Percentiles rank a stretch among this genome's conserved stretches.
Conservation (phyloP, 2,113 vertebrate genomes). For the Sphyrna mokarran region DNA sequence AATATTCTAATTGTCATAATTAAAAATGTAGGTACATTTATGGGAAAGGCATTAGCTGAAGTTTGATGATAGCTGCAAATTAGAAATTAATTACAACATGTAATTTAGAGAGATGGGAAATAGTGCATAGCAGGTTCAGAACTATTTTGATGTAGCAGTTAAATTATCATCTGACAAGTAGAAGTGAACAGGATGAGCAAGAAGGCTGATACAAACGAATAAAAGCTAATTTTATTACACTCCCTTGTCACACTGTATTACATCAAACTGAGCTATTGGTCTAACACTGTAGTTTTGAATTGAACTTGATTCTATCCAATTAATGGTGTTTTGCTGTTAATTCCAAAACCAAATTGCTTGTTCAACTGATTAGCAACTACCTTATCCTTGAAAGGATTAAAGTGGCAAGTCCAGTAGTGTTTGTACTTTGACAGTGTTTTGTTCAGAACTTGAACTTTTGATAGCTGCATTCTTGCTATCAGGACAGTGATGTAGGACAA, state of each 20-base stretch:
- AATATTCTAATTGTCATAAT: neutral
- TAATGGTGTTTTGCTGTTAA: neutral
- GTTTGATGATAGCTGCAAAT: neutral
- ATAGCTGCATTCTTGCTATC: neutral
- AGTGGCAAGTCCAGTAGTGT: neutral
- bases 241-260: neutral
- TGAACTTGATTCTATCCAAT: neutral
- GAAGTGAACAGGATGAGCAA: neutral
- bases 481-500: neutral
- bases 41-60: neutral
- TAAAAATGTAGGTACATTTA: neutral
- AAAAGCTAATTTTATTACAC: neutral
- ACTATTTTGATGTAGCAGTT: neutral
- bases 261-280: neutral
- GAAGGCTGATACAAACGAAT: neutral
- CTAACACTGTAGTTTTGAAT: neutral
- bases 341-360: neutral
- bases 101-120: neutral
- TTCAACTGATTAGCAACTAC: neutral
- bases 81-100: neutral
- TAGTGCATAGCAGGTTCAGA: neutral
- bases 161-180: neutral
- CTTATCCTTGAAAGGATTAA: neutral
- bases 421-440: neutral
- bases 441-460: neutral